A percentile compares a stretch with the other conserved stretches of the same genome.
Conservation (phyloP, 23 tunicate species). For the Halocynthia aurantium region DNA sequence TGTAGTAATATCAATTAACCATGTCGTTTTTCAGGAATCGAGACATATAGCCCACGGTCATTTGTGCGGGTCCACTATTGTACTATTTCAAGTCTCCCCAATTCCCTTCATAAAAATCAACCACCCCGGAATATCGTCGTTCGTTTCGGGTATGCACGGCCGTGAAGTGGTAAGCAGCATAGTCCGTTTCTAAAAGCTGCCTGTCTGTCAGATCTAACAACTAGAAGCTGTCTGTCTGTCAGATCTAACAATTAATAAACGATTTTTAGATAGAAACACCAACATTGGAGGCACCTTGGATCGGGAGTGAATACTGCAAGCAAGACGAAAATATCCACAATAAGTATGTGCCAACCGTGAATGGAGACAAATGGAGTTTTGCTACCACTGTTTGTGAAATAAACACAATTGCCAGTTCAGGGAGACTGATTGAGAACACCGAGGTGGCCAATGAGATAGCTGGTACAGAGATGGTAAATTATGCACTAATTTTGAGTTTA, state of each 20-base stretch:
- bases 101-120: conserved; percentile 9
- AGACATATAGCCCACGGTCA: conserved; percentile 10
- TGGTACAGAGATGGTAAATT: background rate
- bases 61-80: background rate
- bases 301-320: background rate
- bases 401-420: background rate
- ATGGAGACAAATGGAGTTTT: conserved; percentile 14
- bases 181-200: background rate
- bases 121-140: conserved; percentile 7
- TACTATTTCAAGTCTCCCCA: conserved; percentile 1
- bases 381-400: conserved; percentile 16
- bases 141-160: background rate
- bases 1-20: background rate
- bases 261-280: background rate
- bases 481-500: background rate
- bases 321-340: background rate
- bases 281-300: conserved; percentile 1
- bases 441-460: background rate
- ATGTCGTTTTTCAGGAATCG: conserved; percentile 9
- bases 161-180: background rate
- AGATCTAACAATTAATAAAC: background rate
- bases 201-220: background rate
- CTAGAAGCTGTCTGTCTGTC: background rate
- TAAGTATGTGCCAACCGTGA: background rate
- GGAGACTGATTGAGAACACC: background rate